Conservation (phyloP, 2,888 invertebrate genomes). For the Spicauda simplicius region DNA sequence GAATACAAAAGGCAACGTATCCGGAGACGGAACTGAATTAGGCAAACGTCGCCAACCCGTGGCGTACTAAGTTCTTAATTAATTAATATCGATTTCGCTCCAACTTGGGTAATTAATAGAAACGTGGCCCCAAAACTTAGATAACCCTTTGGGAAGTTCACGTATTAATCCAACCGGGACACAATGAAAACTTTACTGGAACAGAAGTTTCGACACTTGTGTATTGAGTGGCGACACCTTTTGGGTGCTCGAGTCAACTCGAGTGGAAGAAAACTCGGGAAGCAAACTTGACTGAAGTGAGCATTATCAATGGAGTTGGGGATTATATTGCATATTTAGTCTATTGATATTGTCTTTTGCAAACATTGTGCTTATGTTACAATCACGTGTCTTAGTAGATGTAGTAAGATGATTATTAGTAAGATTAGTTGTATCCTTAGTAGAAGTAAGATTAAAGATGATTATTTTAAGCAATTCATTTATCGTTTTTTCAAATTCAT, state of each 20-base stretch:
- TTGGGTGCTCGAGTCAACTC: slow-evolving; percentile 18
- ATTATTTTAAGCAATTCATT: no score
- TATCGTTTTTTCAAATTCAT: no score
- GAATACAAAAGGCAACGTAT: no score
- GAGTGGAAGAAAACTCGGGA: slow-evolving; percentile 7
- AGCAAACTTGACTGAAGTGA: slow-evolving; percentile 13
- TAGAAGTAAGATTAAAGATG: no score
- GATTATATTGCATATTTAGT: neutral
- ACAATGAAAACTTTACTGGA: slow-evolving; percentile 67
- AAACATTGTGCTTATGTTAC: no score
- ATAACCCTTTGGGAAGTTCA: slow-evolving; percentile 77
- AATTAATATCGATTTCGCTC: slow-evolving; percentile 43
- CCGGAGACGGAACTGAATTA: slow-evolving; percentile 7
- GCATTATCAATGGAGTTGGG: neutral
- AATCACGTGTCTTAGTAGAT: no score
- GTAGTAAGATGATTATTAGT: no score
- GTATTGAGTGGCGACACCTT: slow-evolving; percentile 39
- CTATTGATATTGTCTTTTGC: neutral
- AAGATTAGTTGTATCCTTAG: no score
- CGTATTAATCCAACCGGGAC: slow-evolving; percentile 72
- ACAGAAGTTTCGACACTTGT: slow-evolving; percentile 41
- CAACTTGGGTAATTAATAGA: slow-evolving; percentile 79
- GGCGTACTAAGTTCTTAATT: slow-evolving; percentile 38
- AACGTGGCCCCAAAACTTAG: slow-evolving; percentile 75
- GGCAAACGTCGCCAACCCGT: slow-evolving; percentile 27